Percentiles rank a stretch among this genome's conserved stretches.
Evolutionary conservation across 2,113 vertebrate genomes (phyloP).

Genomic region (Lepidothrix coronata): DNA sequence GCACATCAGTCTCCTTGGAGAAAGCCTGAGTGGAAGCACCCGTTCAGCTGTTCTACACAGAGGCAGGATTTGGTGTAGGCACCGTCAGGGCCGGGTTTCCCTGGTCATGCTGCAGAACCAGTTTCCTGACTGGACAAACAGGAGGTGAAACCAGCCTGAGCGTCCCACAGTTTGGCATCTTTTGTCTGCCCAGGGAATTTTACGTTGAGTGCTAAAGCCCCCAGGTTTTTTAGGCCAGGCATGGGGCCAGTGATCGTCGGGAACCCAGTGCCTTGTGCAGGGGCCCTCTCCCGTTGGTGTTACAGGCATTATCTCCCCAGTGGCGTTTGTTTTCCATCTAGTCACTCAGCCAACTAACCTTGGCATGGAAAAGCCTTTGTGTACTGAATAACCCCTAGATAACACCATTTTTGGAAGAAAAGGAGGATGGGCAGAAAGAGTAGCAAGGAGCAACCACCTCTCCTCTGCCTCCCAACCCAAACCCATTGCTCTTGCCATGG

Average conservation of each 20-base stretch:
- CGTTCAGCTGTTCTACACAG: neutral
- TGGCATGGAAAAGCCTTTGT: neutral
- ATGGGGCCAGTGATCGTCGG: accelerated
- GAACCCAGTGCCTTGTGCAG: neutral
- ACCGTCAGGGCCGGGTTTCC: accelerated
- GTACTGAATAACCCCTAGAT: neutral
- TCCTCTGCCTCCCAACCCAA: neutral
- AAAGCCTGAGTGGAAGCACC: neutral
- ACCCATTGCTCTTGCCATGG: accelerated
- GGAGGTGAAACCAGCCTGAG: neutral
- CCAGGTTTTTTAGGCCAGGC: neutral
- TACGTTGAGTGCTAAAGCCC: neutral
- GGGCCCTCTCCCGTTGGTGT: neutral
- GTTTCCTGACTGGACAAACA: neutral
- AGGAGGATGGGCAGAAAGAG: neutral
- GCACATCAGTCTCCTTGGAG: neutral
- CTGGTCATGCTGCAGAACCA: neutral
- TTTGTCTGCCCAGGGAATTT: neutral
- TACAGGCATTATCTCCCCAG: neutral
- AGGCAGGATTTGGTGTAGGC: neutral
- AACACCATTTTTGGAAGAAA: neutral
- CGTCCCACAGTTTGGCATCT: accelerated
- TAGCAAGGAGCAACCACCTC: neutral
- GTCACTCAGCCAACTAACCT: neutral
- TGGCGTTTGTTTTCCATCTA: neutral